Conservation (phyloP, 2,113 vertebrate species). For the Alethe castanea region DNA sequence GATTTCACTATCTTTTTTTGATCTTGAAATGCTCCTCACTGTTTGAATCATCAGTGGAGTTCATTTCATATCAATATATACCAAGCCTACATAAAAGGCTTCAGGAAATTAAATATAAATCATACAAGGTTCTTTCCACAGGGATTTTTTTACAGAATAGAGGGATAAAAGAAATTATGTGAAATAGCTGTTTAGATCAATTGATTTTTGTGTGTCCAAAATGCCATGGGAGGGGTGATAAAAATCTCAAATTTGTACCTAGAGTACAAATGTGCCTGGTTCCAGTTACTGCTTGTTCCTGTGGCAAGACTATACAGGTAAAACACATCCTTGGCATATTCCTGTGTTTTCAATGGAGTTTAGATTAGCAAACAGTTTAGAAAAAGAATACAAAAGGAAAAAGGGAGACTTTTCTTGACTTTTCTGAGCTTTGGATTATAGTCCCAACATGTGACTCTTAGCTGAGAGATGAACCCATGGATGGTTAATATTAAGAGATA, state of each 20-base stretch:
- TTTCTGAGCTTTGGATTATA: not conserved
- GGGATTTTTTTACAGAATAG: not conserved
- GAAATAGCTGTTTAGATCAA: not conserved
- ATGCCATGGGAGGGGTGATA: not conserved
- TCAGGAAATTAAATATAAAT: not conserved
- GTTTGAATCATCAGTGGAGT: not conserved
- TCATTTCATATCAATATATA: not conserved
- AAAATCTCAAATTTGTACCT: not conserved
- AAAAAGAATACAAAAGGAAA: not conserved
- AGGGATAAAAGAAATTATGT: not conserved
- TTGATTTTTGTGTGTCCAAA: not conserved
- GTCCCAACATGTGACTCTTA: not conserved
- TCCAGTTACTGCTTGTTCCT: not conserved
- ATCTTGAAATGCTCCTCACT: not conserved
- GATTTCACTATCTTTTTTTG: not conserved
- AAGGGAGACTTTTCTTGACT: not conserved
- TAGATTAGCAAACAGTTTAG: not conserved
- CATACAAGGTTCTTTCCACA: not conserved
- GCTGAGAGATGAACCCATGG: not conserved
- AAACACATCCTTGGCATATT: not conserved
- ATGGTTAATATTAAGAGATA: not conserved
- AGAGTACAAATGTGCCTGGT: fast-evolving
- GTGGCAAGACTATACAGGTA: not conserved
- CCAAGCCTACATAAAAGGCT: not conserved
- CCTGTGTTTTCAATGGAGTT: not conserved